These are phyloP conservation scores for Dasysyrphus albostriatus DNA, from an alignment of 2,888 invertebrate genomes.

Conservation along the genomic window DNA sequence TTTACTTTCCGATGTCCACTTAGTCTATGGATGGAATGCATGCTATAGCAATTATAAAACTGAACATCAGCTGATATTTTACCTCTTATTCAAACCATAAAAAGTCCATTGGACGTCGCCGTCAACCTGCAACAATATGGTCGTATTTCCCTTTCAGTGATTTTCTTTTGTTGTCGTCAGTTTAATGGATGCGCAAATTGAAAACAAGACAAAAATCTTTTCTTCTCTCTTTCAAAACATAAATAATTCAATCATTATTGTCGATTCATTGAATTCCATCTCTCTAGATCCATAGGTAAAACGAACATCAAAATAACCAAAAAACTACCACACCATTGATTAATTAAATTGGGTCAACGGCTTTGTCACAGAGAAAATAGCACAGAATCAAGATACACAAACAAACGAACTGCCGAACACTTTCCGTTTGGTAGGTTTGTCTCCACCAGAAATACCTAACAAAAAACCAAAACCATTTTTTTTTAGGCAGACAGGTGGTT, in stretches of 20 bases:
- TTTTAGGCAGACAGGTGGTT: constrained; percentile 54
- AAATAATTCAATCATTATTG: constrained; percentile 24
- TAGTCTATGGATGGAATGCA: constrained; percentile 40
- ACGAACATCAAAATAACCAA: constrained; percentile 33
- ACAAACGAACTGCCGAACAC: background rate
- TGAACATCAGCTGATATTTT: constrained; percentile 38
- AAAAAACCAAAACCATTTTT: background rate
- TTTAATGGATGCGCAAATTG: constrained; percentile 60
- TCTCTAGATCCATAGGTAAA: constrained; percentile 22
- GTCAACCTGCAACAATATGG: constrained; percentile 24
- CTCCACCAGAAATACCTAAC: background rate
- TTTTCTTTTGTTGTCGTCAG: constrained; percentile 55
- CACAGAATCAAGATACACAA: background rate
- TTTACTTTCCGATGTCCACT: constrained; percentile 23
- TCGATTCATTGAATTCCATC: constrained; percentile 49
- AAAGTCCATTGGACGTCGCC: constrained; percentile 6
- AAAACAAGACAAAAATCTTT: constrained; percentile 11
- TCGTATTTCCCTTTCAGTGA: constrained; percentile 52
- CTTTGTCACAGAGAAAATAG: background rate
- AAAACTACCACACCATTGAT: constrained; percentile 42
- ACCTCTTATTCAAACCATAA: constrained; percentile 29
- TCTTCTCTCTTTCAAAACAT: background rate
- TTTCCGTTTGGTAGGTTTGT: background rate
- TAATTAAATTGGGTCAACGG: constrained; percentile 40
- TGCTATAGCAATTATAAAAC: constrained; percentile 16